Conservation (phyloP, 1,140 invertebrate genomes). For the Caenorhabditis remanei region DNA sequence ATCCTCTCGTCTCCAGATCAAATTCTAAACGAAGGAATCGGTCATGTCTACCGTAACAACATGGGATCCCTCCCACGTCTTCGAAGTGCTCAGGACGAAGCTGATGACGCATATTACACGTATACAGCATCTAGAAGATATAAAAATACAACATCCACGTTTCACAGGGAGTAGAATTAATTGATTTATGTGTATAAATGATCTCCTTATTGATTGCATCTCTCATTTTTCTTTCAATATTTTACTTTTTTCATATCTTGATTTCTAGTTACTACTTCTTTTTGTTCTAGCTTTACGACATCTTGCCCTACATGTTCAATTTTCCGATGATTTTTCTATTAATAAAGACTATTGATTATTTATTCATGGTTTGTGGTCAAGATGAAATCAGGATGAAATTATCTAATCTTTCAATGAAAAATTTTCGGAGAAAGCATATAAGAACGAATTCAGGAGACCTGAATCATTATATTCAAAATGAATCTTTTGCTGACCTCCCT, state of each 20-base stretch:
- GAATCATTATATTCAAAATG: neutral
- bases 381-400: no score
- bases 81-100: conserved; percentile 59
- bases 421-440: neutral
- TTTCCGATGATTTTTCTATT: conserved; percentile 28
- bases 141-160: conserved; percentile 46
- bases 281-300: conserved; percentile 1
- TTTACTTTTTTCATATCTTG: conserved; percentile 3
- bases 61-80: conserved; percentile 57
- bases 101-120: conserved; percentile 65
- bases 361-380: no score
- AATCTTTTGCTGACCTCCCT: neutral
- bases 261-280: conserved; percentile 9
- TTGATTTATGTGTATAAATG: conserved; percentile 33
- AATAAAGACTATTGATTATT: conserved; percentile 22
- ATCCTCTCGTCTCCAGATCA: conserved; percentile 62
- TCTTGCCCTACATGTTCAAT: conserved; percentile 45
- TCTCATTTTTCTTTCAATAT: neutral
- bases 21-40: conserved; percentile 60
- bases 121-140: conserved; percentile 58
- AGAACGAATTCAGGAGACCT: neutral
- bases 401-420: neutral
- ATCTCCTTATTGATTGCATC: neutral
- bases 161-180: conserved; percentile 20
- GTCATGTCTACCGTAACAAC: conserved; percentile 57